Percentiles rank a stretch among this genome's conserved stretches.
Evolutionary conservation across 2,113 vertebrate genomes (phyloP).

Genomic region (Ceyx margarethae): DNA sequence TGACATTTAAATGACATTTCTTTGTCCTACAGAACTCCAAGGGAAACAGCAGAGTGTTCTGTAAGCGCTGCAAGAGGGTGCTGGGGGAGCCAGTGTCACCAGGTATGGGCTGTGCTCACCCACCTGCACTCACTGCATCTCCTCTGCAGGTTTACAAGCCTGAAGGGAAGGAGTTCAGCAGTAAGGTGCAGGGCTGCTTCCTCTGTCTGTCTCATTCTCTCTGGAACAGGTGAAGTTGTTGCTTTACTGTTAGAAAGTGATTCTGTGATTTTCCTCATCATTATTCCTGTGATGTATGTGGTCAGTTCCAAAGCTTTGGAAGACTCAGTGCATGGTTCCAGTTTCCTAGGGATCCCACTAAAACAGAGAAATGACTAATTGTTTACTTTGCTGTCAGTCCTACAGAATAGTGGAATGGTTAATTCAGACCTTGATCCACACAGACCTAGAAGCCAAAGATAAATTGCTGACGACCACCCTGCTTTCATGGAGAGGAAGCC

Average conservation of each 20-base stretch:
- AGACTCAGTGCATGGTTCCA: background rate
- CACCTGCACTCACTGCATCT: background rate
- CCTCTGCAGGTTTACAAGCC: background rate
- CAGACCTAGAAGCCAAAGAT: background rate
- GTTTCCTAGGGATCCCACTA: background rate
- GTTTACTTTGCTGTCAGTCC: background rate
- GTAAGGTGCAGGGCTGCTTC: background rate
- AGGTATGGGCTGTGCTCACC: conserved; percentile 76
- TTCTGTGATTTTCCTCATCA: background rate
- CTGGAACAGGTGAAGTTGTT: background rate
- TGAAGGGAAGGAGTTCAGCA: background rate
- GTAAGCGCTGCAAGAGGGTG: conserved; percentile 84
- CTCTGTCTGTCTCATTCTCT: background rate
- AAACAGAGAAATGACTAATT: background rate
- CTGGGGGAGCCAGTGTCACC: conserved; percentile 86
- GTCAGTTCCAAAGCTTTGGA: background rate
- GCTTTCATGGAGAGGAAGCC: background rate
- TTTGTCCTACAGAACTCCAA: conserved; percentile 82
- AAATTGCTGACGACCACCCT: background rate
- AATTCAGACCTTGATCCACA: background rate
- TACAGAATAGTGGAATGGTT: background rate
- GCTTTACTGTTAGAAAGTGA: background rate
- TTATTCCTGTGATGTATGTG: background rate
- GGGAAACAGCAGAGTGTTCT: conserved; percentile 80
- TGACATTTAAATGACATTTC: conserved; percentile 74